Evolutionary conservation across 2,113 vertebrate genomes (phyloP), one percentile per base, ranked within the genome.

Genomic region (Eulacestoma nigropectus): DNA sequence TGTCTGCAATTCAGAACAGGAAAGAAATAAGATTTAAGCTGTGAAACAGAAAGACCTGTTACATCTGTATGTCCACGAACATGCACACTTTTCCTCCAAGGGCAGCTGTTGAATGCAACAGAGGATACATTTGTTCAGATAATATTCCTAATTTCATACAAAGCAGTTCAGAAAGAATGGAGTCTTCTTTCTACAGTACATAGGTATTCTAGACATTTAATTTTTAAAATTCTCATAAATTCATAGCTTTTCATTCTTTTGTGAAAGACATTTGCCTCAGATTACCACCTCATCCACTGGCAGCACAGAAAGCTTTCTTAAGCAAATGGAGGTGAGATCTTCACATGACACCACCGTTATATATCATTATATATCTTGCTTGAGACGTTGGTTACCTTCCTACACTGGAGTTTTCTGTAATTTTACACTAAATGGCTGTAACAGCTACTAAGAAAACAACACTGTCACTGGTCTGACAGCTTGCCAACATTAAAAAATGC

Each of bases 1-100:
- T 0, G 98, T 99, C 99, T 99, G 97, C 46, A 98, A 89, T 49
- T 90, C 59, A 69, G 37, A 95, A 65, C 84, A 89, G 47, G 84
- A 70, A 87, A 73, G 3, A 72, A 53, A 17, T 39, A 12, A 75
- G 30, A 74, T 55, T 49, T 44, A 83, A 87, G 29, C 41, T 87
- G 46, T 30, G 33, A 37, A 90, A 57, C 13, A 29, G 47, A 44
- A 63, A 74, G 41, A 75, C 13, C 25, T 41, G 7, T 33, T 68
- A n/a, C 13, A 42, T n/a, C 9, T 35, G 4, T 29, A 33, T 10
- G 32, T 11, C 8, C 10, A 11, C 6, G 10, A 84, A 52, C 13
- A 41, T 3, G 13, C 16, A 56, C 13, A 29, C 29, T 42, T 50
- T 9, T 84, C 59, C 62, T 83, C 32, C 25, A 49, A 68, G 18